These are phyloP conservation scores for Nesoenas mayeri DNA, from an alignment of 2,113 vertebrate species.

Conservation along the genomic window DNA sequence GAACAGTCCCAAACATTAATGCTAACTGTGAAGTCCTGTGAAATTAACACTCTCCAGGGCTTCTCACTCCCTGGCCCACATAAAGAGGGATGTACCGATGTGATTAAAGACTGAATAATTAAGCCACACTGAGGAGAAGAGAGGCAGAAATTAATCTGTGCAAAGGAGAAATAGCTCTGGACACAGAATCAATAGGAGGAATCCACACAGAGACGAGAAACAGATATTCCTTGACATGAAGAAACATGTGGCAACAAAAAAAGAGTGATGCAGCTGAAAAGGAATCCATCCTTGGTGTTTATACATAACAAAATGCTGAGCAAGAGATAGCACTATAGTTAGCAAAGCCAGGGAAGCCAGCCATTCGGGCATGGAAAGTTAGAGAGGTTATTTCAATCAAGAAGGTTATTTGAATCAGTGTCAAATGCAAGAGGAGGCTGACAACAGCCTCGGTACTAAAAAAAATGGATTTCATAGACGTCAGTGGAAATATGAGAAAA, in stretches of 20 bases:
- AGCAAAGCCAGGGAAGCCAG: conserved; percentile 11
- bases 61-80: background rate
- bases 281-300: conserved; percentile 45
- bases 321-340: conserved; percentile 33
- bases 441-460: background rate
- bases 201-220: background rate
- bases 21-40: background rate
- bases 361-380: background rate
- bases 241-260: conserved; percentile 31
- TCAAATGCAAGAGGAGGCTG: background rate
- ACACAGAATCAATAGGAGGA: background rate
- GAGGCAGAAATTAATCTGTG: background rate
- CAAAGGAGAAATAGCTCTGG: background rate
- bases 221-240: conserved; percentile 24
- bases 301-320: conserved; percentile 55
- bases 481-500: background rate
- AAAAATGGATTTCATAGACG: background rate
- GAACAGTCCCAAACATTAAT: background rate
- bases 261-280: conserved; percentile 35
- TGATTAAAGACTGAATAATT: background rate
- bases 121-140: background rate
- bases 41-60: background rate
- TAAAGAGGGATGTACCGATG: background rate
- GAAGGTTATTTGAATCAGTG: conserved; percentile 4
- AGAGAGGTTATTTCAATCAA: conserved; percentile 17